Evolutionary conservation across 1,140 invertebrate species (phyloP), one percentile per base, ranked within the genome.

Genomic region (Tetragonula clypearis): DNA sequence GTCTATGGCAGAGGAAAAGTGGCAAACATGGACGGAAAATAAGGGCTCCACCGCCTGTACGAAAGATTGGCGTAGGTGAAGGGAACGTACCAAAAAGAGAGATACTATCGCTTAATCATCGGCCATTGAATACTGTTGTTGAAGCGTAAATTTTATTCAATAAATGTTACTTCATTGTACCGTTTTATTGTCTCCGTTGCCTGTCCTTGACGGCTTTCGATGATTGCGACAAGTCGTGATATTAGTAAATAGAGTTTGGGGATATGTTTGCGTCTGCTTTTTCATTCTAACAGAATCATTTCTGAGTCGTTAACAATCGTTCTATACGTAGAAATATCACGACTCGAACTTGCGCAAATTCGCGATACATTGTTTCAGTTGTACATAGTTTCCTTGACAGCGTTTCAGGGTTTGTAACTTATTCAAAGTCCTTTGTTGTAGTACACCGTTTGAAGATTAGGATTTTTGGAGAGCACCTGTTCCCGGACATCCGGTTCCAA

Each of bases 1-100:
- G 99, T n/a, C 95, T 98, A 35, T 99, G 98, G 97, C 97, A 99
- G 80, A 96, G 98, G 17, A 99, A 99, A 95, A 96, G 96, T 85
- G 99, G 99, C 17, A 96, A 97, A 85, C 96, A 97, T 94, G 99
- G 99, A 17, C 95, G 98, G 21, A 99, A 99, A 95, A 97, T 99
- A 66, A 96, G 95, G 85, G 96, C 95, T 78, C 94, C 96, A 23
- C 96, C 96, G 30, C 96, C 97, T 1, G 92, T 96, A 1, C 30
- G 19, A 9, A 49, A 1, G 5, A 3, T 86, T 5, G 58, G 62
- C 23, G 2, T 0, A 0, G 0, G 12, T 15, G 1, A 12, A 1
- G 0, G 1, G 2, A 0, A 4, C 1, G 12, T 1, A 41, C 1
- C 0, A 1, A 0, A 49, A 9, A 49, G 6, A 49, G 41, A 49